Evolutionary conservation across 2,797 vertebrate species (phyloP).

Genomic region (Acanthiza pusilla): DNA sequence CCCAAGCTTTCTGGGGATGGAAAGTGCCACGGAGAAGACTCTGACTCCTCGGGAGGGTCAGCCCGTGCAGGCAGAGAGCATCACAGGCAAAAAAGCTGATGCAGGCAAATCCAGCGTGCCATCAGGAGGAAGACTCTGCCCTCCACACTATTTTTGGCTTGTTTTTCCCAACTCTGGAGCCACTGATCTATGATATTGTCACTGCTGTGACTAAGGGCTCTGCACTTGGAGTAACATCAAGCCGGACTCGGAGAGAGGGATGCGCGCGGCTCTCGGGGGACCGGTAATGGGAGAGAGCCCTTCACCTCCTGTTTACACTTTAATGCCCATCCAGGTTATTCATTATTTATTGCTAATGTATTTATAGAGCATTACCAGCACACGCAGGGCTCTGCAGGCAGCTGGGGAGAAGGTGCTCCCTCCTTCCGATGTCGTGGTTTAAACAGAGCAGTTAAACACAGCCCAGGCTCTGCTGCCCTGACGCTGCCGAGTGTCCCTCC

Average conservation of each 20-base stretch:
- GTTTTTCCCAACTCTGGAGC: constrained; percentile 18
- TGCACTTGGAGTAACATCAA: background rate
- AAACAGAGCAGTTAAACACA: background rate
- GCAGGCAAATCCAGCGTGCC: background rate
- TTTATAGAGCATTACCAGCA: constrained; percentile 45
- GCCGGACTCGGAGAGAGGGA: background rate
- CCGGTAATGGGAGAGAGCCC: constrained; percentile 47
- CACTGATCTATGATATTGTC: constrained; percentile 40
- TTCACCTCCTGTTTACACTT: constrained; percentile 51
- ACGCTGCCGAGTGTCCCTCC: fast-evolving
- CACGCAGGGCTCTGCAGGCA: background rate
- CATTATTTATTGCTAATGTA: constrained; percentile 57
- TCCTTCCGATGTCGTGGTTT: fast-evolving
- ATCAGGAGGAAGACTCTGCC: background rate
- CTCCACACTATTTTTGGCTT: constrained; percentile 24
- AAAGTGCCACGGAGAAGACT: background rate
- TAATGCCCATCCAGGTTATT: constrained; percentile 51
- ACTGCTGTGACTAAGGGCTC: constrained; percentile 42
- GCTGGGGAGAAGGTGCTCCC: background rate
- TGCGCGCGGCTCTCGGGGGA: background rate
- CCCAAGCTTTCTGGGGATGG: background rate
- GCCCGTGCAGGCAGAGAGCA: background rate
- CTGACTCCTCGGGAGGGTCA: background rate
- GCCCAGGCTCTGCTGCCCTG: background rate
- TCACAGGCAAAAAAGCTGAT: background rate